Percentiles rank a stretch among this genome's conserved stretches.
phyloP scores from a whole-genome alignment of 1,140 invertebrate genomes.

The Diabrotica virgifera region DNA sequence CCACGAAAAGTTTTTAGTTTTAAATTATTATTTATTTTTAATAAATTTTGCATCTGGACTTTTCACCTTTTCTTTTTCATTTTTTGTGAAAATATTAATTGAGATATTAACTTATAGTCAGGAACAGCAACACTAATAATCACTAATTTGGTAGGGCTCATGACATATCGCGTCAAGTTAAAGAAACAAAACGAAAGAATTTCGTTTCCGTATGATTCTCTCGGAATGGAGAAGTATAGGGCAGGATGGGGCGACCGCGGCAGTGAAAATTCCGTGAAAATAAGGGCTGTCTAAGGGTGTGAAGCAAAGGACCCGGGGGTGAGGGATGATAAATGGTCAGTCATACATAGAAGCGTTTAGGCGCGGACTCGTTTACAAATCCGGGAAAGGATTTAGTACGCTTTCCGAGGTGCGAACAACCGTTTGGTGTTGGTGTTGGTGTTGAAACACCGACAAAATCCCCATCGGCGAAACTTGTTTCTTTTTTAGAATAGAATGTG shows the following conservation, averaged over 20 bases:
- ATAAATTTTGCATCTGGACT: too few relatives aligned
- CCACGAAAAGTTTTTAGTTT: too few relatives aligned
- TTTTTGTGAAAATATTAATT: too few relatives aligned
- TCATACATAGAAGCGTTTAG: slow-evolving; percentile 35
- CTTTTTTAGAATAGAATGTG: slow-evolving; percentile 20
- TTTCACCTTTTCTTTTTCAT: too few relatives aligned
- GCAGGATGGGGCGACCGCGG: slow-evolving; percentile 4
- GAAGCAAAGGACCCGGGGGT: slow-evolving; percentile 20
- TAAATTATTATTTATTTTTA: too few relatives aligned
- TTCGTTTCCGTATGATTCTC: slow-evolving; percentile 3
- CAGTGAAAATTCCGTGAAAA: slow-evolving; percentile 12
- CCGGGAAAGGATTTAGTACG: slow-evolving; percentile 33
- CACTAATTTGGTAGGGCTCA: too few relatives aligned
- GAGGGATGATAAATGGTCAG: slow-evolving; percentile 35
- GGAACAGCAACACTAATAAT: too few relatives aligned
- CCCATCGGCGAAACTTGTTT: slow-evolving; percentile 29
- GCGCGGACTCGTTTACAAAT: slow-evolving; percentile 34
- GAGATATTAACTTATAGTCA: too few relatives aligned
- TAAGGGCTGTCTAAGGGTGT: slow-evolving; percentile 18
- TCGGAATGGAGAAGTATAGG: slow-evolving; percentile 4
- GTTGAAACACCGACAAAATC: slow-evolving; percentile 33
- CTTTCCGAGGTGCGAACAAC: slow-evolving; percentile 25
- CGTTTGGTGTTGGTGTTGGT: slow-evolving; percentile 26
- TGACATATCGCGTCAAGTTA: neutral
- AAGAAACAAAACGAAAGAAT: slow-evolving; percentile 16